Base-by-base conservation (phyloP, 2,797 vertebrate genomes). In the Odontamblyopus lacepedii region DNA sequence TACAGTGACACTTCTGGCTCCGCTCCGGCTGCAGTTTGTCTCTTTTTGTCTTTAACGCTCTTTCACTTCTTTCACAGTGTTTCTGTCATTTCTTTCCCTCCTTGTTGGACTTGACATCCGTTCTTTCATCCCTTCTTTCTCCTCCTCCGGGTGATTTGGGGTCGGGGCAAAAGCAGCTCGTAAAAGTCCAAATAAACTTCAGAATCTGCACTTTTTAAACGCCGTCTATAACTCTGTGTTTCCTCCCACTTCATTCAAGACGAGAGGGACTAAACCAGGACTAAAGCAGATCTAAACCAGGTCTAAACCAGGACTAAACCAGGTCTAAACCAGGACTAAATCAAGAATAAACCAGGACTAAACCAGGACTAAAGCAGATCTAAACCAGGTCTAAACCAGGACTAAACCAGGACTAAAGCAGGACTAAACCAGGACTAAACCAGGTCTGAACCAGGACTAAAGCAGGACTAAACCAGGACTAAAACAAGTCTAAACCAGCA, bases 391-490 rank as follows among this genome's bases (percentile, higher is more conserved):
- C 29, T 30, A 18, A 61, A 61, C 59, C 29, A 32, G 59, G 59
- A 6, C 29, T 18, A 61, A 32, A 61, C 59, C 59, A 32, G 59
- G 59, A 4, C 59, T 30, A 32, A 61, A 32, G 29, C 29, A 35
- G 60, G 60, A 8, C 29, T 62, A 62, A 62, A 62, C 60, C 60
- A 35, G 29, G 30, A 2, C 60, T 62, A 35, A 62, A 35, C 60
- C 29, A 35, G 60, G 30, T 2, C 29, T 30, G 32, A 61, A 61
- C 59, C 59, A 30, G 27, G 27, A 2, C 59, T 16, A 30, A 61
- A 61, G 13, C 27, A 30, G 27, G 27, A 4, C 59, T 16, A 61
- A 30, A 61, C 11, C 27, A 15, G 27, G 4, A 16, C 27, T 30
- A 61, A 61, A 61, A 15, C 59, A 32, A 15, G 59, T 3, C 27